A percentile compares a stretch with the other conserved stretches of the same genome.
phyloP scores from a whole-genome alignment of 2,113 vertebrate species.

The Heterotilapia buettikoferi region DNA sequence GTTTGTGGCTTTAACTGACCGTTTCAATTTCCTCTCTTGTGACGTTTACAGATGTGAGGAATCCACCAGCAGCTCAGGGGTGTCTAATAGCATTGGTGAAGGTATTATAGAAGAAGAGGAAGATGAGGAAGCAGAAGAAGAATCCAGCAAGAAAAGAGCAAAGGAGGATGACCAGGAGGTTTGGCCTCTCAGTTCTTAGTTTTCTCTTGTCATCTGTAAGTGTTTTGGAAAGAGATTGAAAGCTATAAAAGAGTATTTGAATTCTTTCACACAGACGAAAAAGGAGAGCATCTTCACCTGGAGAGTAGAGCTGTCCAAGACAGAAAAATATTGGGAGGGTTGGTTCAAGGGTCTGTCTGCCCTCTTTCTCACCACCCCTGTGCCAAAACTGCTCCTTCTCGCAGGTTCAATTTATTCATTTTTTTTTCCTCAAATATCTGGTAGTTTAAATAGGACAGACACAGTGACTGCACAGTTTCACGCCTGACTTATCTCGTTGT shows the following conservation, averaged over 20 bases:
- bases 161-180: conserved; percentile 95
- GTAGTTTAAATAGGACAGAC: background rate
- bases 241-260: background rate
- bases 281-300: conserved; percentile 93
- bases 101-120: conserved; percentile 95
- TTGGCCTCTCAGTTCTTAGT: background rate
- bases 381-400: conserved; percentile 91
- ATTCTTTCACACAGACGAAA: conserved; percentile 74
- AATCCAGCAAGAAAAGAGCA: conserved; percentile 89
- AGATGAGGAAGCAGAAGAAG: conserved; percentile 80
- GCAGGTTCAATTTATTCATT: conserved; percentile 74
- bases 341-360: conserved; percentile 96
- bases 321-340: conserved; percentile 97
- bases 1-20: background rate
- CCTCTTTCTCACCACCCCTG: conserved; percentile 89
- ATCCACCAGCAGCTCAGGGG: conserved; percentile 75
- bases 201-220: background rate
- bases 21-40: background rate
- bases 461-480: background rate
- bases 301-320: conserved; percentile 94
- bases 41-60: conserved; percentile 81
- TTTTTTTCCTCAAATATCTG: background rate
- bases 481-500: conserved; percentile 8
- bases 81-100: conserved; percentile 85
- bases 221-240: background rate